Evolutionary conservation across 2,888 invertebrate genomes (phyloP).

Genomic region (Ypsolopha scabrella): DNA sequence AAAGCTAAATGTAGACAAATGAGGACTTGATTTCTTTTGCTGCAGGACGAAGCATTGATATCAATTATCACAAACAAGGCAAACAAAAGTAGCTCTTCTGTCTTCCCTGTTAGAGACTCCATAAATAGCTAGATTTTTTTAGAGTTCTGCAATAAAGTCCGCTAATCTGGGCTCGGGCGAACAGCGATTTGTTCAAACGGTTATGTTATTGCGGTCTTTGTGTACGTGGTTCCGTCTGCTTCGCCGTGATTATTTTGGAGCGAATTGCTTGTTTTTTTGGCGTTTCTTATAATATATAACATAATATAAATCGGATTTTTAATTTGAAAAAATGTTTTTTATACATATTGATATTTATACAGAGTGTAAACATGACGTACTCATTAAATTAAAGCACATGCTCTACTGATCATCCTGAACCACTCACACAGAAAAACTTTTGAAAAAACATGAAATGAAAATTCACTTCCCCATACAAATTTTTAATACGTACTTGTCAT

Average conservation of each 20-base stretch:
- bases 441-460: too few relatives aligned
- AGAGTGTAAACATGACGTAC: too few relatives aligned
- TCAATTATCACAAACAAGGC: conserved; percentile 46
- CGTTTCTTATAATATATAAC: too few relatives aligned
- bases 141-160: conserved; percentile 55
- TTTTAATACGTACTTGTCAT: too few relatives aligned
- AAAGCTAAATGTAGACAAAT: conserved; percentile 41
- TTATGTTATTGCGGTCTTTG: conserved; percentile 62
- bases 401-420: too few relatives aligned
- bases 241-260: not conserved
- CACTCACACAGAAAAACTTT: too few relatives aligned
- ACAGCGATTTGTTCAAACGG: conserved; percentile 57
- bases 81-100: not conserved
- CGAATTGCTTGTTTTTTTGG: not conserved
- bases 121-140: conserved; percentile 13
- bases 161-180: conserved; percentile 52
- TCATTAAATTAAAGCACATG: too few relatives aligned
- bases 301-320: too few relatives aligned
- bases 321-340: too few relatives aligned
- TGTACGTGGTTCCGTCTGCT: conserved; percentile 7
- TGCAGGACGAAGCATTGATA: conserved; percentile 53
- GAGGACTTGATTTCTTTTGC: conserved; percentile 43
- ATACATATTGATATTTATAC: too few relatives aligned
- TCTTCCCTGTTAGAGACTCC: too few relatives aligned
- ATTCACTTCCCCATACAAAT: too few relatives aligned